Conservation (phyloP, 2,797 vertebrate genomes). For the Myotis daubentonii region DNA sequence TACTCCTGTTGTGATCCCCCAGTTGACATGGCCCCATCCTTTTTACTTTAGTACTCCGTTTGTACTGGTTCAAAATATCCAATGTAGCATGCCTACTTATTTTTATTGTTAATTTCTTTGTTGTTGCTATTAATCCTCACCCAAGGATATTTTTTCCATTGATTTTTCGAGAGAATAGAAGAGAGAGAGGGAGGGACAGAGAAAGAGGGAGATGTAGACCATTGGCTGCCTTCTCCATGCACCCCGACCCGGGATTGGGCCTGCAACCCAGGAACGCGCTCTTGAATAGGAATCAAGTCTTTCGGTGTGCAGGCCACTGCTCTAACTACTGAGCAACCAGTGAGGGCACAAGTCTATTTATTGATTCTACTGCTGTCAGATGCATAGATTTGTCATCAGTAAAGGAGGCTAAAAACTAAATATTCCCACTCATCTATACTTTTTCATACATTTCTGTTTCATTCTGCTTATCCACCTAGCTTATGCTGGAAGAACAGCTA, state of each 20-base stretch:
- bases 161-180: too few relatives aligned
- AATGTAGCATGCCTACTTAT: not conserved
- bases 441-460: not conserved
- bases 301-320: too few relatives aligned
- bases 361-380: not conserved
- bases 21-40: not conserved
- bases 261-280: too few relatives aligned
- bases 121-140: too few relatives aligned
- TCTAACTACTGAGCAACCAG: too few relatives aligned
- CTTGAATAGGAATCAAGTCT: too few relatives aligned
- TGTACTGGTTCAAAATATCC: not conserved
- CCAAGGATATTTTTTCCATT: too few relatives aligned
- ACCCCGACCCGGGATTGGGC: rapidly evolving
- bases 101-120: too few relatives aligned
- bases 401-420: constrained; percentile 30
- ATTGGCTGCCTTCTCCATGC: too few relatives aligned
- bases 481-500: not conserved
- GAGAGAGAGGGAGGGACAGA: too few relatives aligned
- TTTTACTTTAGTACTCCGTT: not conserved
- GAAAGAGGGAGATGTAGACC: too few relatives aligned
- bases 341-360: not conserved
- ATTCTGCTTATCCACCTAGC: not conserved
- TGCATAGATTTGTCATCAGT: not conserved
- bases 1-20: not conserved
- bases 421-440: not conserved